Conservation (phyloP, 2,888 invertebrate species). For the Microctonus brassicae region DNA sequence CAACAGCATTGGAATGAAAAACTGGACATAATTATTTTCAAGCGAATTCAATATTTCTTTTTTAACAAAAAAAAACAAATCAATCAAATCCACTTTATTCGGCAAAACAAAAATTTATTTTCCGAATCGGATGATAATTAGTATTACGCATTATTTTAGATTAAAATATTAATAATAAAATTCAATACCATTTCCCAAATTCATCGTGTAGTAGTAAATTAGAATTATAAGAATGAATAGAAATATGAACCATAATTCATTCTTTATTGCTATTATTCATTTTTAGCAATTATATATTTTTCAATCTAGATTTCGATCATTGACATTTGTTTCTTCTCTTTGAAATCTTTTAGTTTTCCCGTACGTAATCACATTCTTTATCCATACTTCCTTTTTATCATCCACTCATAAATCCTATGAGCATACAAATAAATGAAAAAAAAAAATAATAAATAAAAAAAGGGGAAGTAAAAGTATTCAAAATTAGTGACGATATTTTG, state of each 20-base stretch:
- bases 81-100: constrained; percentile 4
- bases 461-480: neutral
- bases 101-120: neutral
- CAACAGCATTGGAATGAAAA: neutral
- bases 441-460: constrained; percentile 1
- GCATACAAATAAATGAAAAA: neutral
- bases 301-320: constrained; percentile 8
- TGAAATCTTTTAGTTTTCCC: neutral
- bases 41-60: neutral
- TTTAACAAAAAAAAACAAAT: constrained; percentile 6
- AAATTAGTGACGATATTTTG: neutral
- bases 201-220: neutral
- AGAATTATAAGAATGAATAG: neutral
- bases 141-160: constrained; percentile 1
- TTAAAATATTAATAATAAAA: constrained; percentile 4
- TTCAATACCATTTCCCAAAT: constrained; percentile 4
- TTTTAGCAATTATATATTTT: neutral
- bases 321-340: constrained; percentile 6
- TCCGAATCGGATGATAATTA: constrained; percentile 16
- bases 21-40: neutral
- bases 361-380: neutral
- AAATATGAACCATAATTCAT: neutral
- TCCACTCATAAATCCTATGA: neutral
- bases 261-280: neutral
- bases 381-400: neutral